Evolutionary conservation across 2,113 vertebrate genomes (phyloP), one percentile per base, ranked within the genome.

Genomic region (human): DNA sequence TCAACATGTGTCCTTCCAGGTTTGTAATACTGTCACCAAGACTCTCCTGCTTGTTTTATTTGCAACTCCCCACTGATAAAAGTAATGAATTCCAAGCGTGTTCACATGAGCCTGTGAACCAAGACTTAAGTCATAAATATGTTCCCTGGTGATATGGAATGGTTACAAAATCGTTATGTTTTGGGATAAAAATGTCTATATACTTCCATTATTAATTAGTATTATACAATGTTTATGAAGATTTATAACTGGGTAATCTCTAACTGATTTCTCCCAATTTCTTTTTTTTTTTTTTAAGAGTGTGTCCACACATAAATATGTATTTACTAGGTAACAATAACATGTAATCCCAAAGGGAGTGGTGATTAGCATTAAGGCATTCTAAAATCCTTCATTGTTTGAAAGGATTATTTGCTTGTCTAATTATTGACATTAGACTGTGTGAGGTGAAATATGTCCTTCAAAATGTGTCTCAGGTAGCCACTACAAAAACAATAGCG

Each of bases 341-440:
- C 35, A 43, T 64, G 6, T 59, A 87, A 91, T 93, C 93, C 8
- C 75, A 80, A 93, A 93, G 30, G 30, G 55, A 40, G 30, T 68
- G 22, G 35, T 66, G 48, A 68, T 79, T 50, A 59, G 5, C 68
- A 61, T 16, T 79, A 95, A 96, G 48, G 64, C 12, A 68, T 73
- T 97, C 59, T 64, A 91, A 96, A 78, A 78, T 30, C 32, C 13
- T 88, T 66, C 76, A 59, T 45, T 88, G 40, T 93, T 84, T 66
- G 23, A 30, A 59, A 87, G 30, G 52, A 78, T 79, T 91, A 87
- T 79, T 89, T 79, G 40, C 50, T 86, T 82, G 40, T 66, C 68
- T 91, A 79, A 83, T 70, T 78, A 70, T 68, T 78, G 45, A 57
- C 72, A 66, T 57, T 35, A 87, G 22, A 75, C 2, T 6, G 4